Percentiles rank a stretch among this genome's conserved stretches.
Conservation (phyloP, 2,888 invertebrate genomes). For the Pycnomerus fuliginosus region DNA sequence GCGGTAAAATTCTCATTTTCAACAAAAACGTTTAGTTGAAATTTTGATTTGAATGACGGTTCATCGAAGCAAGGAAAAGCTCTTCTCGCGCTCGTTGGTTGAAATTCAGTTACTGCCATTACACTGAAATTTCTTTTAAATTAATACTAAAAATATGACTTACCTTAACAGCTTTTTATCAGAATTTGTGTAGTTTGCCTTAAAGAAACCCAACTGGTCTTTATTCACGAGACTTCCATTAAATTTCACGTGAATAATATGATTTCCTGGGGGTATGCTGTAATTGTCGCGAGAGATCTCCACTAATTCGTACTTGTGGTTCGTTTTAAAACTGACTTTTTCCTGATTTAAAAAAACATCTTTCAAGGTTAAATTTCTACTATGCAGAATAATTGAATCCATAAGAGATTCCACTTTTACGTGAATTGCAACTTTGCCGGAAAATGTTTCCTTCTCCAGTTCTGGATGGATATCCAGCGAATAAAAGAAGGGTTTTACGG, state of each 20-base stretch:
- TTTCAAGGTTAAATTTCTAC: constrained; percentile 32
- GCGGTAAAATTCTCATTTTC: constrained; percentile 34
- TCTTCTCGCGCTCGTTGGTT: constrained; percentile 34
- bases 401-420: constrained; percentile 19
- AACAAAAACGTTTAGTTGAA: constrained; percentile 31
- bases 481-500: constrained; percentile 33
- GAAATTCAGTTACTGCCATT: constrained; percentile 35
- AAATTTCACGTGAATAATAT: constrained; percentile 62
- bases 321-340: constrained; percentile 1
- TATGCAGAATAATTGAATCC: constrained; percentile 35
- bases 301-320: constrained; percentile 1
- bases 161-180: constrained; percentile 21
- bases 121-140: constrained; percentile 29
- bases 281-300: constrained; percentile 22
- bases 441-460: constrained; percentile 30
- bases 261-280: constrained; percentile 48
- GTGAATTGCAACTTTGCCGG: constrained; percentile 35
- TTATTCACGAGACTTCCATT: constrained; percentile 62
- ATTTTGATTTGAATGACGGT: constrained; percentile 38
- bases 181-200: constrained; percentile 22
- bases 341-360: constrained; percentile 27
- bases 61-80: constrained; percentile 43
- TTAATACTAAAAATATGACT: constrained; percentile 7
- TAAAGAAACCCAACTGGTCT: constrained; percentile 70
- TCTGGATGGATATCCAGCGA: constrained; percentile 32